Base-by-base conservation (phyloP, 2,797 vertebrate genomes). In the Malurus leucopterus region DNA sequence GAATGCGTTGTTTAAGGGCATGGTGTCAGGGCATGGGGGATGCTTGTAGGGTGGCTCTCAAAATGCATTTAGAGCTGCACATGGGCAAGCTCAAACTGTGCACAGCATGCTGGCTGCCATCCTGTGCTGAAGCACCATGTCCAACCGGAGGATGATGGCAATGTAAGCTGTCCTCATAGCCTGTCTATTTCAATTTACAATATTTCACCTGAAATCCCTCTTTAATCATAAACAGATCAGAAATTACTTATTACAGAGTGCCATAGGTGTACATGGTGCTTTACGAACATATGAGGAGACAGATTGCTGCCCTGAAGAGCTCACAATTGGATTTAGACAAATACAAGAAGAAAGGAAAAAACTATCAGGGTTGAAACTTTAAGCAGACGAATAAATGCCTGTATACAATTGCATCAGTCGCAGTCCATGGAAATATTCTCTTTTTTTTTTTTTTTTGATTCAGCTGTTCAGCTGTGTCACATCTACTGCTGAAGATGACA, bases 291-390 rank as follows among this genome's bases (percentile, higher is more conserved):
- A 67, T 27, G 86, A 95, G 62, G 71, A 86, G 95, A 94, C 94
- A 96, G 93, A 94, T 83, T 67, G 75, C 62, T 91, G 93, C 93
- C 95, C 95, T 87, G 90, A 92, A 95, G 95, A 95, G 36, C 49
- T 92, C 80, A 55, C 50, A 71, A 86, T 57, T 86, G 64, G 64
- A 75, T 92, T 90, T 79, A 91, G 84, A 77, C 68, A 96, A 95
- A 95, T 54, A 82, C 46, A 93, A 43, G 77, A 68, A 73, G 95
- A 95, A 95, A 82, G 92, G 55, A 80, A 94, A 89, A 91, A 92
- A 88, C 78, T 82, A 84, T 40, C 0, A 0, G 62, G 44, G 59
- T 30, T 74, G 88, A 86, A 92, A 93, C 64, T 94, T 87, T 30
- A 62, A 70, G 90, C 72, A 92, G 84, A 85, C 82, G 93, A 94